Evolutionary conservation across 2,113 vertebrate species (phyloP), one percentile per base, ranked within the genome.

Genomic region (Myotis brandtii): DNA sequence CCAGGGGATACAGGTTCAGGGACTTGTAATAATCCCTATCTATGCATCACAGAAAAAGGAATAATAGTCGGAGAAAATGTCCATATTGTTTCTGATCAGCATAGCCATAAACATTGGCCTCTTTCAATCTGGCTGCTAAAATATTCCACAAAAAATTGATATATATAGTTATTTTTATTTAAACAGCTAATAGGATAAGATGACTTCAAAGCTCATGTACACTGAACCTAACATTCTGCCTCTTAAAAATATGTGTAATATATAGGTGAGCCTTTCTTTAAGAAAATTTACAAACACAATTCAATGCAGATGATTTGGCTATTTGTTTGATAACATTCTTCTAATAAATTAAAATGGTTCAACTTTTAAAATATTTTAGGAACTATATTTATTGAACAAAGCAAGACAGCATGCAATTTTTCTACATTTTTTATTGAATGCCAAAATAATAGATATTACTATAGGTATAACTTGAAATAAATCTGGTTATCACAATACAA

Each of bases 291-390:
- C 46, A 76, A 64, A 11, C 7, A 70, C 7, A 56, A 23, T 89
- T 93, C 13, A 50, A 73, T 14, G 62, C 43, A 93, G 10, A 70
- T 91, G 11, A 72, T 62, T 87, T 95, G 37, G 2, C 18, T 91
- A 18, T 64, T 82, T 70, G 48, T 86, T 93, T 97, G 70, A 91
- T 30, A 77, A 92, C 90, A 77, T n/a, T 89, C 13, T 77, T 67
- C 34, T 77, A 83, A 66, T 25, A 85, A 75, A 79, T 84, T 70
- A 73, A 93, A 83, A 27, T 69, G 30, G 56, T 82, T 64, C 43
- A 81, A 48, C 8, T 75, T 96, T 89, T 69, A 70, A 64, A 93
- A 34, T 54, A 34, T 86, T 81, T 88, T 85, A 96, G 76, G 14
- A 85, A 59, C 77, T 37, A 4, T 79, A n/a, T 77, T 72, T 80